Evolutionary conservation across 2,888 invertebrate species (phyloP).

Genomic region (Calameuta idolon): DNA sequence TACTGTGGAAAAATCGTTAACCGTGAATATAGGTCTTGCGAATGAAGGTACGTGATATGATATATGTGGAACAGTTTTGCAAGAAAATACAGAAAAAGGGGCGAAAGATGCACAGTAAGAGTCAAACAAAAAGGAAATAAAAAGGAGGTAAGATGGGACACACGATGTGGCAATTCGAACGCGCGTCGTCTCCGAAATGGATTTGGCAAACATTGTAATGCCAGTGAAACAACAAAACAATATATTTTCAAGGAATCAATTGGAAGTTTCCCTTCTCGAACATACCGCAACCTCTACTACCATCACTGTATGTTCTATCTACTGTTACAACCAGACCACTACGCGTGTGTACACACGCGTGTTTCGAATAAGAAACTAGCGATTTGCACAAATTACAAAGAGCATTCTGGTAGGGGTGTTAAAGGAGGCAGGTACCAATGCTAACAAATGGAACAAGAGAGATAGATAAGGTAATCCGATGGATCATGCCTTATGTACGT

Average conservation of each 20-base stretch:
- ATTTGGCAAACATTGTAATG: slow-evolving; percentile 52
- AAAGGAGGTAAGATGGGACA: background rate
- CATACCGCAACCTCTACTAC: slow-evolving; percentile 30
- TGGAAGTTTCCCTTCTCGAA: slow-evolving; percentile 3
- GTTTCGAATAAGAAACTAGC: slow-evolving; percentile 52
- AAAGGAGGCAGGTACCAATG: background rate
- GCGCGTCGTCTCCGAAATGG: slow-evolving; percentile 43
- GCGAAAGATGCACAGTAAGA: slow-evolving; percentile 4
- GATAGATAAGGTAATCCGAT: slow-evolving; percentile 1
- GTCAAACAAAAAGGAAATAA: slow-evolving; percentile 1
- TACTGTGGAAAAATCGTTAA: background rate
- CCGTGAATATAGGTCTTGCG: background rate
- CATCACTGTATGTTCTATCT: background rate
- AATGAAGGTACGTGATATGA: background rate
- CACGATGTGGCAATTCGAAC: slow-evolving; percentile 36
- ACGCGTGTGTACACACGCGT: slow-evolving; percentile 38
- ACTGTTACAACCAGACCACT: background rate
- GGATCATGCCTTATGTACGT: slow-evolving; percentile 17
- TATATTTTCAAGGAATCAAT: background rate
- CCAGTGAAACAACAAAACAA: slow-evolving; percentile 40
- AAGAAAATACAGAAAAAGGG: slow-evolving; percentile 11
- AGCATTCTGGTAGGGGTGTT: background rate
- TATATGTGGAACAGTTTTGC: background rate
- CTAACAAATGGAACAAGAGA: background rate
- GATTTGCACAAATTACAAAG: slow-evolving; percentile 49